Percentiles rank a stretch among this genome's conserved stretches.
These are phyloP conservation scores for Vulpes ferrilata DNA, from an alignment of 2,113 vertebrate genomes.

Conservation along the genomic window DNA sequence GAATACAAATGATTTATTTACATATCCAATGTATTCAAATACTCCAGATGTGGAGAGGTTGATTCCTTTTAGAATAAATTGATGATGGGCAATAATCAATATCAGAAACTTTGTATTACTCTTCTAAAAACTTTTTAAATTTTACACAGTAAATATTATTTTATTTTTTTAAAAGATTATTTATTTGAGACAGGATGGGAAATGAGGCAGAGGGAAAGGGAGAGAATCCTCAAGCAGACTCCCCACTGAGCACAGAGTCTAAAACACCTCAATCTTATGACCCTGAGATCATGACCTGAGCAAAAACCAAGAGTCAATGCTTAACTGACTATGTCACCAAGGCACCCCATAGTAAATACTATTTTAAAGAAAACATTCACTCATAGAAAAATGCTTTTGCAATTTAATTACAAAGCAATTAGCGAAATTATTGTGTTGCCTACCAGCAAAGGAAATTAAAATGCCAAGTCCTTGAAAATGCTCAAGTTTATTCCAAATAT, in stretches of 20 bases:
- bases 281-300: neutral
- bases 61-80: slow-evolving; percentile 61
- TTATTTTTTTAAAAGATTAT: neutral
- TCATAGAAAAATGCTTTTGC: slow-evolving; percentile 39
- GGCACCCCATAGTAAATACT: neutral
- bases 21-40: neutral
- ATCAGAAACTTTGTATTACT: neutral
- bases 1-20: slow-evolving; percentile 37
- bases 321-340: neutral
- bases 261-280: neutral
- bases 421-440: neutral
- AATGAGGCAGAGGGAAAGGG: neutral
- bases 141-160: slow-evolving; percentile 31
- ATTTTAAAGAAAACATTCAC: slow-evolving; percentile 37
- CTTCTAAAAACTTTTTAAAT: neutral
- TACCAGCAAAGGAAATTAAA: slow-evolving; percentile 46
- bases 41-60: neutral
- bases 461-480: slow-evolving; percentile 36
- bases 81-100: slow-evolving; percentile 3
- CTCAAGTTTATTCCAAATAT: slow-evolving; percentile 31
- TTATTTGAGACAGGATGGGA: neutral
- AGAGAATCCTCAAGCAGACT: neutral
- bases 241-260: neutral
- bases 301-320: neutral
- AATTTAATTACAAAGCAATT: slow-evolving; percentile 49